Conservation (phyloP, 2,888 invertebrate species). For the Drosophila nr. perissopoda region DNA sequence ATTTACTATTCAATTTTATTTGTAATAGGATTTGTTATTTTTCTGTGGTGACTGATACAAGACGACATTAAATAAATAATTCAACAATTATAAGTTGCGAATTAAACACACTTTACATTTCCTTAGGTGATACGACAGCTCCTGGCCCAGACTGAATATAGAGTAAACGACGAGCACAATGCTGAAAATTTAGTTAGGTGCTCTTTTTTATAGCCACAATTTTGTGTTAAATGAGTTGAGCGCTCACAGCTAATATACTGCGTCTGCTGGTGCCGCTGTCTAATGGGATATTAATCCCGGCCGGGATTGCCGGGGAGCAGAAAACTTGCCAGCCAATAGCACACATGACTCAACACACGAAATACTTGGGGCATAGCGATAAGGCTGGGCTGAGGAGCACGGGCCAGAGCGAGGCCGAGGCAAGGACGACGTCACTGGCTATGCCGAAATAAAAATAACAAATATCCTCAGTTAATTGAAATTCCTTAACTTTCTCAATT, state of each 20-base stretch:
- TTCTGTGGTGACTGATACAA: neutral
- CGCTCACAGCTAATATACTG: slow-evolving; percentile 66
- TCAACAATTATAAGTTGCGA: neutral
- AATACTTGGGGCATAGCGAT: slow-evolving; percentile 51
- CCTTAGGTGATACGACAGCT: neutral
- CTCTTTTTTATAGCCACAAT: slow-evolving; percentile 6
- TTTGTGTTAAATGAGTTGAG: slow-evolving; percentile 57
- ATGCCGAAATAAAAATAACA: slow-evolving; percentile 78
- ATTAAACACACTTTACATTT: neutral
- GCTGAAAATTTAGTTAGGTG: neutral
- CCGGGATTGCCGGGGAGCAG: slow-evolving; percentile 25
- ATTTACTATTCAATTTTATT: neutral
- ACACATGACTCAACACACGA: slow-evolving; percentile 77
- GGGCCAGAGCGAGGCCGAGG: slow-evolving; percentile 9
- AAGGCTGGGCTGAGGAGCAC: slow-evolving; percentile 21
- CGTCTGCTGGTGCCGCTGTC: slow-evolving; percentile 42
- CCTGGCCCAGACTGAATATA: neutral
- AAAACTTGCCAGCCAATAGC: slow-evolving; percentile 67
- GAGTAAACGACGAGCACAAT: slow-evolving; percentile 5
- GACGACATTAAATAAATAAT: neutral
- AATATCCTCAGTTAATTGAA: slow-evolving; percentile 85
- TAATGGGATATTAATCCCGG: slow-evolving; percentile 66
- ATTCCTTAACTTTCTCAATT: slow-evolving; percentile 85
- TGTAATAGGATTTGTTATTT: neutral
- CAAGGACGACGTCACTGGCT: slow-evolving; percentile 31